Evolutionary conservation across 2,888 invertebrate genomes (phyloP), one percentile per base, ranked within the genome.

Genomic region (Tethea ocularis): DNA sequence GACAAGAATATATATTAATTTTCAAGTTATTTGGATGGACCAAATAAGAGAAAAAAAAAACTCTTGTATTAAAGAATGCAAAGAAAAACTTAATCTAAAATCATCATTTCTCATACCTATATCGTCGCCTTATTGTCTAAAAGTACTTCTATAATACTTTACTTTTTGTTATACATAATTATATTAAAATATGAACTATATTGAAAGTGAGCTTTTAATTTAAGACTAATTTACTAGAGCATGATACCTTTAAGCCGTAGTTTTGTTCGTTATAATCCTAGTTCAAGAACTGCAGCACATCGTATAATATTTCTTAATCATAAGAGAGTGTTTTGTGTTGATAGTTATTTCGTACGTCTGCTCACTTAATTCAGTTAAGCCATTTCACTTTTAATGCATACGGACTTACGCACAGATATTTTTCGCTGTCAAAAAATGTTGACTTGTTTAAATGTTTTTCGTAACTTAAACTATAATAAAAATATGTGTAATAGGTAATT

Each of bases 281-380:
- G 52, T 51, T 57, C 22, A 57, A 56, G 57, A 46, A 36, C 56
- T 59, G 52, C 38, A 58, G 36, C 33, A 56, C 57, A 46, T 57
- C 55, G 51, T 64, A 55, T 60, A 59, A 57, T 58, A 59, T 59
- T 64, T 59, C 63, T 61, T 63, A 67, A 64, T 67, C 60, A 63
- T 52, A 61, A 62, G 58, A 62, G 63, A 65, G 61, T 68, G 59
- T 63, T 62, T 55, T 51, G 41, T 61, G 60, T 55, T 64, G 61
- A 63, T 66, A 64, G 64, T 63, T 68, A 67, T 61, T 57, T 61
- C 53, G 41, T 58, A 61, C 70, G 71, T 74, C 74, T 72, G 72
- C 68, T 74, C 67, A 72, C 71, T 77, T 77, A 76, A 77, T 78
- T 72, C 67, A 62, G 70, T 74, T 77, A 73, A 72, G 71, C 70